Evolutionary conservation across 2,888 invertebrate species (phyloP).

Genomic region (Troides aeacus): DNA sequence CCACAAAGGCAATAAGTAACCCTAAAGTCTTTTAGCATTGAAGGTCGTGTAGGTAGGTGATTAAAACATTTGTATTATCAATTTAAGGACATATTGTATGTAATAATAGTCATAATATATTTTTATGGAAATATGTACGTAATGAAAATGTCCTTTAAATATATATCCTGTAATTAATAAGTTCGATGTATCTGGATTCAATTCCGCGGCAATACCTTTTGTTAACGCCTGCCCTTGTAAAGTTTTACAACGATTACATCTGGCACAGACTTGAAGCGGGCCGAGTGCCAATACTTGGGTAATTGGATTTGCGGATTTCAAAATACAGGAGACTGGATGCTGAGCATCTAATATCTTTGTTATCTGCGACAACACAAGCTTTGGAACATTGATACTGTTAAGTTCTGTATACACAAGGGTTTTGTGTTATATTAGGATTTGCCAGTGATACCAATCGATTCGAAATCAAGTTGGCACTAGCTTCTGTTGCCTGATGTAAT

Average conservation of each 20-base stretch:
- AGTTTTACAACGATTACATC: slow-evolving; percentile 9
- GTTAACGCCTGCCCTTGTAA: neutral
- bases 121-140: no score
- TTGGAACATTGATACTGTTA: slow-evolving; percentile 1
- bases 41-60: no score
- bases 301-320: slow-evolving; percentile 14
- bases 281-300: slow-evolving; percentile 13
- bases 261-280: slow-evolving; percentile 1
- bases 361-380: slow-evolving; percentile 15
- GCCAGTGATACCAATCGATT: no score
- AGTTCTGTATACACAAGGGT: neutral
- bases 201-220: neutral
- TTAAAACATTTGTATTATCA: no score
- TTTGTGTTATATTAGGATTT: neutral
- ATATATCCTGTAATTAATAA: no score
- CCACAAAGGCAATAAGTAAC: no score
- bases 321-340: slow-evolving; percentile 8
- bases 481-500: no score
- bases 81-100: no score
- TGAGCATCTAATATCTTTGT: slow-evolving; percentile 1
- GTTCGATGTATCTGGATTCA: neutral
- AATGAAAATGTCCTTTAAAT: no score
- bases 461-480: no score
- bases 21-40: no score
- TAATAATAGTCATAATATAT: no score